Conservation (phyloP, 1,140 invertebrate genomes). For the Philopotamus ludificatus region DNA sequence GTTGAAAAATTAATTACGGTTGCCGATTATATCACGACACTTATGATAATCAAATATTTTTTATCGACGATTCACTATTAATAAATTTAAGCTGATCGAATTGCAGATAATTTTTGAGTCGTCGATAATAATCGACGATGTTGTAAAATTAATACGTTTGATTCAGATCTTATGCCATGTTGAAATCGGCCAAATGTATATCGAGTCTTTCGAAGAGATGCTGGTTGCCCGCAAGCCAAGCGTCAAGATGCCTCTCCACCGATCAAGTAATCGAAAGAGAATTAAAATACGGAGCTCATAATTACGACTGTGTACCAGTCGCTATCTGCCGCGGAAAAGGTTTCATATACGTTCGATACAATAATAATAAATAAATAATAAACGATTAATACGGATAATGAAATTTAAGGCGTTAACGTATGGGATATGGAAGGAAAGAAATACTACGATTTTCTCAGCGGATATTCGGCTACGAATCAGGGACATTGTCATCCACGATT, state of each 20-base stretch:
- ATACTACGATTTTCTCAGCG: conserved; percentile 91
- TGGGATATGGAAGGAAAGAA: conserved; percentile 92
- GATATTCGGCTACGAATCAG: conserved; percentile 94
- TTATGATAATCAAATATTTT: no score
- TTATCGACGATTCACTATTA: no score
- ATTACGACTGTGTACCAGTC: conserved; percentile 85
- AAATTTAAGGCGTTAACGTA: conserved; percentile 77
- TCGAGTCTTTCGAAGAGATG: not conserved
- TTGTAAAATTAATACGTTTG: no score
- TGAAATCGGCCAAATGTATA: not conserved
- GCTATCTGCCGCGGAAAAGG: conserved; percentile 73
- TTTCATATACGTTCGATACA: conserved; percentile 46
- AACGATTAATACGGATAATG: no score
- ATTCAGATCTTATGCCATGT: no score
- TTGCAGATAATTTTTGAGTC: no score
- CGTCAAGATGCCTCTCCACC: conserved; percentile 14
- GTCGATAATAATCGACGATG: no score
- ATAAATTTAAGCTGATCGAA: no score
- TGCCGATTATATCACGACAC: no score
- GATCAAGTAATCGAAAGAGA: conserved; percentile 65
- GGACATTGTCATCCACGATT: conserved; percentile 95
- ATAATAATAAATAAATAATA: no score
- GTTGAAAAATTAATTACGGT: no score
- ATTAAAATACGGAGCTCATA: conserved; percentile 80
- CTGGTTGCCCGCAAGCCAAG: not conserved